A percentile compares a stretch with the other conserved stretches of the same genome.
Evolutionary conservation across 1,140 invertebrate genomes (phyloP).

Genomic region (Drosophila murphyi): DNA sequence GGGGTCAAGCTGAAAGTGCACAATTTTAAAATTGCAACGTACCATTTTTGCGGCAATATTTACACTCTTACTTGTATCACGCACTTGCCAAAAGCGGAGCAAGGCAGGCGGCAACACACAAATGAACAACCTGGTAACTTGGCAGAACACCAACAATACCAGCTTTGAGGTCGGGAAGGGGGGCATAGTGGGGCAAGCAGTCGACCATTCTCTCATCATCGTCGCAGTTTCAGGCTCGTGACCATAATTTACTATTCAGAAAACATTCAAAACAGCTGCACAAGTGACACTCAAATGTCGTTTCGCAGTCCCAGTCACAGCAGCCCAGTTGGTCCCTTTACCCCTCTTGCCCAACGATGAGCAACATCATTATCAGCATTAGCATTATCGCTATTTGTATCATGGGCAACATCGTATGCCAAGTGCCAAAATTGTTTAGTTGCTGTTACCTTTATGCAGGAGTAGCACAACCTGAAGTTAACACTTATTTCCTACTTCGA

Average conservation of each 20-base stretch:
- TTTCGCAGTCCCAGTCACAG: slow-evolving; percentile 65
- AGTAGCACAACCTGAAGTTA: slow-evolving; percentile 1
- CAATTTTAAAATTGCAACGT: slow-evolving; percentile 46
- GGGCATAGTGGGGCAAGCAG: not conserved
- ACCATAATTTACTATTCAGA: slow-evolving; percentile 79
- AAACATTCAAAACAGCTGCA: slow-evolving; percentile 81
- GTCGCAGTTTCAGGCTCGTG: slow-evolving; percentile 48
- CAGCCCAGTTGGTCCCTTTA: slow-evolving; percentile 4
- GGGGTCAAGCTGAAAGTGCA: slow-evolving; percentile 32
- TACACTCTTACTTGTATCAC: slow-evolving; percentile 54
- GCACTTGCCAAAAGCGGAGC: not conserved
- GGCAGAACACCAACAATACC: slow-evolving; percentile 15
- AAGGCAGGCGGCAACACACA: slow-evolving; percentile 7
- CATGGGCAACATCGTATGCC: slow-evolving; percentile 52
- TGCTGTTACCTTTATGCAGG: slow-evolving; percentile 28
- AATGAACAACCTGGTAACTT: slow-evolving; percentile 37
- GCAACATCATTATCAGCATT: slow-evolving; percentile 32
- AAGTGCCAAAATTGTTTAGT: slow-evolving; percentile 73
- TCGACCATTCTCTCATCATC: slow-evolving; percentile 25
- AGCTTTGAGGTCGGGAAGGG: not conserved
- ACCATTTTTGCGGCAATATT: slow-evolving; percentile 63
- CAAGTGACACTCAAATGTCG: slow-evolving; percentile 80
- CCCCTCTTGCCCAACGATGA: not conserved
- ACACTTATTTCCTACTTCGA: not conserved
- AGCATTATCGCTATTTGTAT: slow-evolving; percentile 19